Evolutionary conservation across 1,140 invertebrate genomes (phyloP).

Genomic region (Plutomurus gul): DNA sequence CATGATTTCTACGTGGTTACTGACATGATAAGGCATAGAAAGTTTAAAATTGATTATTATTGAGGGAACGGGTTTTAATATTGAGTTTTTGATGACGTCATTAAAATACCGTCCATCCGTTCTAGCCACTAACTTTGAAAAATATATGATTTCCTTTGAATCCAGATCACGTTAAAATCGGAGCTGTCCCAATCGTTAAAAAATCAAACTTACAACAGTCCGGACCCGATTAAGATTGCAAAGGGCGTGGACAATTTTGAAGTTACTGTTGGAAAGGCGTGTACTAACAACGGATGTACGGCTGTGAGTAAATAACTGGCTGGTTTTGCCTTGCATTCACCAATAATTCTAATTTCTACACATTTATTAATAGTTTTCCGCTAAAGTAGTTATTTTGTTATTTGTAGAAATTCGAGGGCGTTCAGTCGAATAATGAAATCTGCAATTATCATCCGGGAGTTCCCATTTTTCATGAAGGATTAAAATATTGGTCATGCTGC

Average conservation of each 20-base stretch:
- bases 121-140: neutral
- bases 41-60: no score
- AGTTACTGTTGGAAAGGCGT: constrained; percentile 76
- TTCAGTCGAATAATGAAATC: constrained; percentile 56
- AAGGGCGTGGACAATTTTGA: constrained; percentile 27
- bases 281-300: constrained; percentile 87
- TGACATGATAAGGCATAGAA: neutral
- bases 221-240: neutral
- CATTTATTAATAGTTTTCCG: neutral
- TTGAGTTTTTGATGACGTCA: no score
- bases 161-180: constrained; percentile 11
- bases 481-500: constrained; percentile 98
- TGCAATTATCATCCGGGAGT: constrained; percentile 87
- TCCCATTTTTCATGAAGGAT: constrained; percentile 96
- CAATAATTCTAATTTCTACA: no score
- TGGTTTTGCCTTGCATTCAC: no score
- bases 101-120: no score
- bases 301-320: constrained; percentile 58
- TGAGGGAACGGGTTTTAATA: no score
- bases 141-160: neutral
- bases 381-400: neutral
- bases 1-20: neutral
- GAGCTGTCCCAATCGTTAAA: constrained; percentile 23
- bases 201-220: constrained; percentile 15
- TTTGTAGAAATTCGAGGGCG: constrained; percentile 45